A percentile compares a stretch with the other conserved stretches of the same genome.
phyloP scores from a whole-genome alignment of 2,888 invertebrate species.

The Cheilosia urbana region DNA sequence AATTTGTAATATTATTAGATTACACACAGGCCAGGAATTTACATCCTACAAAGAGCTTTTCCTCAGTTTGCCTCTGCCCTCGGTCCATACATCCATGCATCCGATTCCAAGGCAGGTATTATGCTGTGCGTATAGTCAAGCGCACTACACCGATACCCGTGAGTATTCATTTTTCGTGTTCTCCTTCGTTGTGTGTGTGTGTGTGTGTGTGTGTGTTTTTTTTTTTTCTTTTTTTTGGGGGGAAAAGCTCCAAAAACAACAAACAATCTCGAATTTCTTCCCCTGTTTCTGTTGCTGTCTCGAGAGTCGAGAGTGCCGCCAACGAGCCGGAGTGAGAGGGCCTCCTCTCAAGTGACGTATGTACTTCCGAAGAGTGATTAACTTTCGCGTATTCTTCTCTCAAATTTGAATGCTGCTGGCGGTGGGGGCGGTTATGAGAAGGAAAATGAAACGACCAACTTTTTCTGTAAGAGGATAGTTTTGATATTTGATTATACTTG shows the following conservation, averaged over 20 bases:
- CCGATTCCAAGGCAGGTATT: not conserved
- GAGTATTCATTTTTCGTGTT: not conserved
- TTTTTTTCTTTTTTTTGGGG: not conserved
- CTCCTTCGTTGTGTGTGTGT: too few relatives aligned
- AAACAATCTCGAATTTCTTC: slow-evolving; percentile 1
- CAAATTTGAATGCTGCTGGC: not conserved
- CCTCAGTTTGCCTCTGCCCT: not conserved
- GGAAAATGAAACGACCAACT: not conserved
- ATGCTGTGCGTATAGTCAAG: not conserved
- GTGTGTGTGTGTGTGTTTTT: too few relatives aligned
- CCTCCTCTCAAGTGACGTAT: not conserved
- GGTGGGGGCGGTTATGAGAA: not conserved
- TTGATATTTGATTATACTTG: not conserved
- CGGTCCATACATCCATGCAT: not conserved
- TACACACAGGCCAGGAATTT: not conserved
- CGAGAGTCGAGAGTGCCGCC: not conserved
- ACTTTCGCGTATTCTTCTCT: not conserved
- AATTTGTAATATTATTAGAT: slow-evolving; percentile 5
- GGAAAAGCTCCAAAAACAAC: not conserved
- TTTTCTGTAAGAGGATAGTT: not conserved
- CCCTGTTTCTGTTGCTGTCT: not conserved
- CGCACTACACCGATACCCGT: slow-evolving; percentile 13
- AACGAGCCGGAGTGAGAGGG: not conserved
- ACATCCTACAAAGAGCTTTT: not conserved
- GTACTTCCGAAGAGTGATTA: not conserved